These are phyloP conservation scores for Ochotona princeps DNA, from an alignment of 2,113 vertebrate genomes.

Conservation along the genomic window DNA sequence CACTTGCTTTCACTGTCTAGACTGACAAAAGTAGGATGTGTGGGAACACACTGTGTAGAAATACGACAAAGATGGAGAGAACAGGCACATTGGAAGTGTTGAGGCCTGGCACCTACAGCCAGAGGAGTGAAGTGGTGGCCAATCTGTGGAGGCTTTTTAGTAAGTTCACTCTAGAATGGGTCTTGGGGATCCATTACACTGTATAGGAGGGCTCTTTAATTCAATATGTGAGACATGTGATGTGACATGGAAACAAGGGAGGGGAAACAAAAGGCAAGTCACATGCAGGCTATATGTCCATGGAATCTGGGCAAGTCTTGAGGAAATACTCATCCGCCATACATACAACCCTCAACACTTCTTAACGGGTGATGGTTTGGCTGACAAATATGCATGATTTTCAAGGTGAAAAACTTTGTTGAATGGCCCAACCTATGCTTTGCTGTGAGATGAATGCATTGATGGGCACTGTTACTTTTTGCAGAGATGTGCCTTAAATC, in stretches of 20 bases:
- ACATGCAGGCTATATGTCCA: background rate
- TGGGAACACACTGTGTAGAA: background rate
- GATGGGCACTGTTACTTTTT: accelerated
- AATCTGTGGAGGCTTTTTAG: background rate
- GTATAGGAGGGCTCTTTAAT: background rate
- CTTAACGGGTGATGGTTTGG: background rate
- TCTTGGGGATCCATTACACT: background rate
- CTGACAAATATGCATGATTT: background rate
- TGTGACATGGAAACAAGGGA: background rate
- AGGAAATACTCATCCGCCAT: background rate
- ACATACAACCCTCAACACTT: background rate
- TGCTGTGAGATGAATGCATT: accelerated
- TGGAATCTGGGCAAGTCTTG: background rate
- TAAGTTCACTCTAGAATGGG: background rate
- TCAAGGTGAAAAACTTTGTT: no score
- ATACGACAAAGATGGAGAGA: background rate
- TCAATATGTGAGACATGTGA: background rate
- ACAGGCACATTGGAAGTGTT: background rate
- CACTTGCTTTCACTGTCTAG: background rate
- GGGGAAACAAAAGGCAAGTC: background rate
- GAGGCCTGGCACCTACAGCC: background rate
- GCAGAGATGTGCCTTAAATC: accelerated
- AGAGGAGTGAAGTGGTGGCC: background rate
- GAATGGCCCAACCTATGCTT: background rate
- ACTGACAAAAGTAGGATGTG: background rate